These are phyloP conservation scores for Epinephelus awoara DNA, from an alignment of 2,797 vertebrate genomes.

Conservation along the genomic window DNA sequence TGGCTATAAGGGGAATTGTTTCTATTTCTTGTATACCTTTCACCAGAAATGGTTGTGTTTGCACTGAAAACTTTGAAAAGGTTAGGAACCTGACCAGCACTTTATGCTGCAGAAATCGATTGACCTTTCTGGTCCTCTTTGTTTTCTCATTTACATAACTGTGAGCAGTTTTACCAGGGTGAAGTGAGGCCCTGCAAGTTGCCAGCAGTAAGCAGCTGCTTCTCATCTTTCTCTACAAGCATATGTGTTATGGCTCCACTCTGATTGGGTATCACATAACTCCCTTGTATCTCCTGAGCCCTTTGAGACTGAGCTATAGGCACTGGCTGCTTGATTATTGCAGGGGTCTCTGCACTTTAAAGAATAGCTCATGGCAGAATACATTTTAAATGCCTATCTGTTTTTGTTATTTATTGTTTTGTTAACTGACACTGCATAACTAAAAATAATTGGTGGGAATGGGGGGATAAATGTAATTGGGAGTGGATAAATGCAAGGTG, in stretches of 20 bases:
- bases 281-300: conserved; percentile 64
- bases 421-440: conserved; percentile 5
- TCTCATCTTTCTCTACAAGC: conserved; percentile 71
- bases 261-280: conserved; percentile 75
- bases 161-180: conserved; percentile 54
- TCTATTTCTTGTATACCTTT: neutral
- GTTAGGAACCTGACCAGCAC: conserved; percentile 7
- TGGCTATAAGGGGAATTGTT: neutral
- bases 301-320: conserved; percentile 49
- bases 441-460: neutral
- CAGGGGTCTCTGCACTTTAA: conserved; percentile 41
- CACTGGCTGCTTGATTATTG: conserved; percentile 63
- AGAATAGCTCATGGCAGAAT: conserved; percentile 28
- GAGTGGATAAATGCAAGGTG: neutral
- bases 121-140: conserved; percentile 35
- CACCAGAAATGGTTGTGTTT: neutral
- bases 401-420: conserved; percentile 25
- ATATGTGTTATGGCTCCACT: conserved; percentile 74
- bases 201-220: conserved; percentile 78
- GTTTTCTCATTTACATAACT: conserved; percentile 60
- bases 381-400: conserved; percentile 32
- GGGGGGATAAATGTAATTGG: neutral
- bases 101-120: conserved; percentile 24
- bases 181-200: conserved; percentile 60
- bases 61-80: conserved; percentile 13